A percentile compares a stretch with the other conserved stretches of the same genome.
Evolutionary conservation across 2,113 vertebrate species (phyloP).

Genomic region (Chloropsis cyanopogon): DNA sequence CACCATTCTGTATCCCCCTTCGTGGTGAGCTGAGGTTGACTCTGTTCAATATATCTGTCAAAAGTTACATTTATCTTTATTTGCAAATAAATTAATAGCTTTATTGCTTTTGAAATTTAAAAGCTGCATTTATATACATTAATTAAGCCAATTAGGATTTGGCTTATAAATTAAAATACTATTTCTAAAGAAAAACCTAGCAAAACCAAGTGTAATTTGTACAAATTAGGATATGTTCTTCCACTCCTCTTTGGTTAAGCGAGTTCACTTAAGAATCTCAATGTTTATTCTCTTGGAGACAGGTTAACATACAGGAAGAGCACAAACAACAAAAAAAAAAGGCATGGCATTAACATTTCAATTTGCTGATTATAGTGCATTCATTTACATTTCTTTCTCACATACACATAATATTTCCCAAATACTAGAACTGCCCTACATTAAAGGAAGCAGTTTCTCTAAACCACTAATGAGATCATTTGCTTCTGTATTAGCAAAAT

Average conservation of each 20-base stretch:
- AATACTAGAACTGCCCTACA: background rate
- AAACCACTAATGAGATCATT: background rate
- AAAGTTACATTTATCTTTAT: conserved; percentile 67
- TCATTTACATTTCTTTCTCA: background rate
- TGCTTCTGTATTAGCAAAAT: background rate
- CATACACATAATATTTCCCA: background rate
- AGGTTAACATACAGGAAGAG: background rate
- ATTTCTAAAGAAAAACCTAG: background rate
- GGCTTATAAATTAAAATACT: background rate
- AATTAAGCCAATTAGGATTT: background rate
- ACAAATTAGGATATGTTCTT: background rate
- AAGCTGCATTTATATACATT: background rate
- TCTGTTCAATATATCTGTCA: conserved; percentile 80
- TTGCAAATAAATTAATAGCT: conserved; percentile 23
- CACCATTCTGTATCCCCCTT: conserved; percentile 77
- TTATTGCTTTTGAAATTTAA: conserved; percentile 23
- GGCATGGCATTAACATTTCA: background rate
- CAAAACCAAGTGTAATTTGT: background rate
- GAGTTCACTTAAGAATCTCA: background rate
- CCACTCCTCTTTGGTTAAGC: background rate
- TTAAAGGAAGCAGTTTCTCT: background rate
- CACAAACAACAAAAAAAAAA: background rate
- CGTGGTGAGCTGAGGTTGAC: conserved; percentile 73
- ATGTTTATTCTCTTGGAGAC: background rate
- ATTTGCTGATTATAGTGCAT: background rate